These are phyloP conservation scores for Barnardius zonarius DNA, from an alignment of 2,113 vertebrate species.

Conservation along the genomic window DNA sequence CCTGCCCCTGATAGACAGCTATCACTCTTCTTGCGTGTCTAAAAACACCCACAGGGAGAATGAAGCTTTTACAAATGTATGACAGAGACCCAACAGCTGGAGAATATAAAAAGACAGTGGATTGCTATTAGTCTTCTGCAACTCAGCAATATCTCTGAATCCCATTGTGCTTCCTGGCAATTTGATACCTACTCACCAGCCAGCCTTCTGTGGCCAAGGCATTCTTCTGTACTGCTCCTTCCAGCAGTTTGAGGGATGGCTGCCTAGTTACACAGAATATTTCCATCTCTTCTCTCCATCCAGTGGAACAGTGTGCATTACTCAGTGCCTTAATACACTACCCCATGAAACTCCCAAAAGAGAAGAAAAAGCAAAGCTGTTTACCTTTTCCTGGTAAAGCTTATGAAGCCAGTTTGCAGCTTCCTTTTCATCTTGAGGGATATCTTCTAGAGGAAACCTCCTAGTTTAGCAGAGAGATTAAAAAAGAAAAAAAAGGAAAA, in stretches of 20 bases:
- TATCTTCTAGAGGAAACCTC: constrained; percentile 91
- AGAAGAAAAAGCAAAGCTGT: neutral
- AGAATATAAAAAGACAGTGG: neutral
- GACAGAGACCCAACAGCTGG: neutral
- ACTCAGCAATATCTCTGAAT: neutral
- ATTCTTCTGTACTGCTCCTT: neutral
- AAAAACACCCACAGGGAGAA: neutral
- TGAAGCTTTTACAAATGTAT: neutral
- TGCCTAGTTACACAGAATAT: neutral
- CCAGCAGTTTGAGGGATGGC: neutral
- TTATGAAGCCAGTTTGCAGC: constrained; percentile 95
- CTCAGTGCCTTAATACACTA: neutral
- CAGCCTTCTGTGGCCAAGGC: neutral
- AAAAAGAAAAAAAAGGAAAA: neutral
- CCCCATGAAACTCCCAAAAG: neutral
- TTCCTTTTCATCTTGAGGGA: constrained; percentile 89
- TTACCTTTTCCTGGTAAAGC: constrained; percentile 97
- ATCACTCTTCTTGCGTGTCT: neutral
- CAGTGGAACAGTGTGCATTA: neutral
- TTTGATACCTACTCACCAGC: neutral
- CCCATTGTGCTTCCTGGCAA: neutral
- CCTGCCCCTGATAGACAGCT: neutral
- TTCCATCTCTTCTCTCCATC: neutral
- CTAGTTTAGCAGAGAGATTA: constrained; percentile 64
- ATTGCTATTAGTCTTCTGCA: neutral